A percentile compares a stretch with the other conserved stretches of the same genome.
phyloP scores from a whole-genome alignment of 2,797 vertebrate species.

The Spheniscus humboldti region DNA sequence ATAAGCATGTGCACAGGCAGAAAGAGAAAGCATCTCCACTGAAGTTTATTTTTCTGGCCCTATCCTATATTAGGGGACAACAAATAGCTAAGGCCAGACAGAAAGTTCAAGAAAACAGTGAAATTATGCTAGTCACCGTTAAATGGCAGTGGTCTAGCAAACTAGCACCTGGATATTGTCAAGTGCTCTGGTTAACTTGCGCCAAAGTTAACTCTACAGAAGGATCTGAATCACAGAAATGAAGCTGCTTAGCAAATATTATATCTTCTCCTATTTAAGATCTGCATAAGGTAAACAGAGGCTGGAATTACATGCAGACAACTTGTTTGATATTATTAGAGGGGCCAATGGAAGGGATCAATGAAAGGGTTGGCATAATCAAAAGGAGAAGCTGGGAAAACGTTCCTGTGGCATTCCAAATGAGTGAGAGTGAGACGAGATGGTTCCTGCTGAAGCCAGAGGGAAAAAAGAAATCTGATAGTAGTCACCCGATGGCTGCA shows the following conservation, averaged over 20 bases:
- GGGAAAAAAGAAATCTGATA: not conserved
- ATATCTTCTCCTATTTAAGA: not conserved
- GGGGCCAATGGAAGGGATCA: not conserved
- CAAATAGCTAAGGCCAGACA: not conserved
- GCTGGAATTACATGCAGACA: not conserved
- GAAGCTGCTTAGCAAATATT: not conserved
- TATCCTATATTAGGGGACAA: not conserved
- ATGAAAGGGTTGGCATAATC: not conserved
- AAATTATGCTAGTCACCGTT: not conserved
- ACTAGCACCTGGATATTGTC: not conserved
- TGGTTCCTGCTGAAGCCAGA: not conserved
- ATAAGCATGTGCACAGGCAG: not conserved
- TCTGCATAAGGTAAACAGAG: not conserved
- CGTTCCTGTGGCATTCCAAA: not conserved
- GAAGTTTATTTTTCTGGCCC: not conserved
- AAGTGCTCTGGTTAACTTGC: not conserved
- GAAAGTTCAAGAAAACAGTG: not conserved
- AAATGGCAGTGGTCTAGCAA: not conserved
- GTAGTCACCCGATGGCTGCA: not conserved
- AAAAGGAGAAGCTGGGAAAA: not conserved
- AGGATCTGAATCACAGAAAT: not conserved
- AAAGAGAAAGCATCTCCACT: not conserved
- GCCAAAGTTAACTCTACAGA: not conserved
- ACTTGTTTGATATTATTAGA: not conserved
- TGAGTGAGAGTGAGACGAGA: not conserved